Evolutionary conservation across 2,797 vertebrate species (phyloP).

Genomic region (Sebastes alutus): DNA sequence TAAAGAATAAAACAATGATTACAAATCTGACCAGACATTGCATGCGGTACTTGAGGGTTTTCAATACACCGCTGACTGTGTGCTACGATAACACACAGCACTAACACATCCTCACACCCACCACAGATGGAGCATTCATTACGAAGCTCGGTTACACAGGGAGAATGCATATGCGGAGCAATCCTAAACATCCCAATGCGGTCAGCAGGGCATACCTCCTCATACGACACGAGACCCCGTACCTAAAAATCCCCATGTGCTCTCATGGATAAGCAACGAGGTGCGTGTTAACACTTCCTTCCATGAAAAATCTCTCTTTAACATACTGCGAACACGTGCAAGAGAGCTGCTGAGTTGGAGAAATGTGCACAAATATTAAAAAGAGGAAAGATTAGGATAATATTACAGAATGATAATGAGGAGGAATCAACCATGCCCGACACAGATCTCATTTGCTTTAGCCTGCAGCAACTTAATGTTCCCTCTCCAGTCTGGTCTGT

Average conservation of each 20-base stretch:
- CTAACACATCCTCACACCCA: slow-evolving; percentile 18
- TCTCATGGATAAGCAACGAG: neutral
- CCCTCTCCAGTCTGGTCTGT: neutral
- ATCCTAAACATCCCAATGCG: slow-evolving; percentile 62
- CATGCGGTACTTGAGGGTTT: neutral
- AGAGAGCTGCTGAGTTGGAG: neutral
- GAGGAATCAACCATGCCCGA: slow-evolving; percentile 10
- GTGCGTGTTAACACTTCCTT: neutral
- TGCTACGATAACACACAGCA: slow-evolving; percentile 22
- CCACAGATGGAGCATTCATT: slow-evolving; percentile 74
- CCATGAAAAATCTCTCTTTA: neutral
- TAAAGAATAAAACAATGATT: neutral
- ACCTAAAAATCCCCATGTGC: slow-evolving; percentile 24
- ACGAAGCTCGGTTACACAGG: slow-evolving; percentile 72
- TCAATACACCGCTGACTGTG: neutral
- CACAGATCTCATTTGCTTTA: slow-evolving; percentile 24
- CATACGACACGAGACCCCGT: slow-evolving; percentile 34
- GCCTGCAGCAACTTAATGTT: slow-evolving; percentile 24
- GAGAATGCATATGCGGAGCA: slow-evolving; percentile 63
- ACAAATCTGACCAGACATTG: neutral
- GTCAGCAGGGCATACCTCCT: slow-evolving; percentile 52
- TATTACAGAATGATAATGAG: neutral
- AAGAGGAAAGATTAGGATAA: neutral
- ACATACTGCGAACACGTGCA: neutral
- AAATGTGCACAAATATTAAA: neutral